A percentile compares a stretch with the other conserved stretches of the same genome.
These are phyloP conservation scores for Sylvilagus bachmani DNA, from an alignment of 2,113 vertebrate species.

Conservation along the genomic window DNA sequence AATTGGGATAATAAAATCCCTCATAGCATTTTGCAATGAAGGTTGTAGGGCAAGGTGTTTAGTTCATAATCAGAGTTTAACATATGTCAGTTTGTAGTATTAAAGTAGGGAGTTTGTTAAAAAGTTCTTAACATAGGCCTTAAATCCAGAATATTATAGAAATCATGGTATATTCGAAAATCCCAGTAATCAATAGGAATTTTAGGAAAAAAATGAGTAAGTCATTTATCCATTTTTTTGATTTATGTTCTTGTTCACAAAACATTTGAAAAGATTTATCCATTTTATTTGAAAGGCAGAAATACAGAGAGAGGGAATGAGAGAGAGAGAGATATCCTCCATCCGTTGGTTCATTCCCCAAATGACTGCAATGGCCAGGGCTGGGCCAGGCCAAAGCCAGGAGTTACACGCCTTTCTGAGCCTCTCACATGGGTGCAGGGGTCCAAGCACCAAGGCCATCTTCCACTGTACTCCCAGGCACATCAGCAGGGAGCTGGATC, in stretches of 20 bases:
- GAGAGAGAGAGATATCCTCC: too few species aligned
- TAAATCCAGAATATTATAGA: conserved; percentile 1
- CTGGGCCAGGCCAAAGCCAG: too few species aligned
- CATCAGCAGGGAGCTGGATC: too few species aligned
- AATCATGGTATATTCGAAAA: conserved; percentile 17
- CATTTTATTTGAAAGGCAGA: too few species aligned
- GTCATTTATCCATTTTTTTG: background rate
- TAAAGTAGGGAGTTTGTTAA: background rate
- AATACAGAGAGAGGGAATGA: too few species aligned
- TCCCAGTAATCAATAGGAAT: background rate
- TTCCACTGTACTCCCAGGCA: too few species aligned
- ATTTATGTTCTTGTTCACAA: background rate
- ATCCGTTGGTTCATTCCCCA: too few species aligned
- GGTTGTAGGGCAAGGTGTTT: background rate
- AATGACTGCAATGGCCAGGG: too few species aligned
- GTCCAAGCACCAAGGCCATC: too few species aligned
- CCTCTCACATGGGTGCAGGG: too few species aligned
- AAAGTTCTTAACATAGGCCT: background rate
- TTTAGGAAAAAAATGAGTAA: background rate
- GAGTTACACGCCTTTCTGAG: too few species aligned
- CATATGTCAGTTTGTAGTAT: background rate
- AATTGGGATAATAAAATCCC: conserved; percentile 11
- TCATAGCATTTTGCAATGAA: background rate
- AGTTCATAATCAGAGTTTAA: background rate
- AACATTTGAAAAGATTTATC: too few species aligned